phyloP scores from a whole-genome alignment of 2,888 invertebrate genomes.

The Ptilodon capucinus region DNA sequence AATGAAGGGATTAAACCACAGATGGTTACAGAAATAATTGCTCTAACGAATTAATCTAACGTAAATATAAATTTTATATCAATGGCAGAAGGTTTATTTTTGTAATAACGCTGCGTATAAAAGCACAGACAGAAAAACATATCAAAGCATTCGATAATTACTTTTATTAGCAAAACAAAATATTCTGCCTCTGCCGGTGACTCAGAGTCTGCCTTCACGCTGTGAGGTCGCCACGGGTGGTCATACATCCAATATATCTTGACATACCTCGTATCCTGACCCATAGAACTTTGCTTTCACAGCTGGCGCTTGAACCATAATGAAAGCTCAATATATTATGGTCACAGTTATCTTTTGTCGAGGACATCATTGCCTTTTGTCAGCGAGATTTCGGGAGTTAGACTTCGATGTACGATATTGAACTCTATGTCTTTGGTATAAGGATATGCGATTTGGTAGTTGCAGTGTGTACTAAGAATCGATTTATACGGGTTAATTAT shows the following conservation, averaged over 20 bases:
- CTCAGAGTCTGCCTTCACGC: slow-evolving; percentile 48
- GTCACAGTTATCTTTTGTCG: slow-evolving; percentile 48
- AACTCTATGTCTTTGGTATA: slow-evolving; percentile 23
- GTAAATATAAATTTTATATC: too few species aligned
- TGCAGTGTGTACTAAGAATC: slow-evolving; percentile 39
- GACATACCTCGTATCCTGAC: slow-evolving; percentile 29
- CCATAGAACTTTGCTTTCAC: slow-evolving; percentile 8
- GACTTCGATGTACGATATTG: slow-evolving; percentile 16
- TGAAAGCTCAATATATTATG: slow-evolving; percentile 38
- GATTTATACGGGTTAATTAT: slow-evolving; percentile 48
- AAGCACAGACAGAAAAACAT: neutral
- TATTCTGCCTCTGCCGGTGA: slow-evolving; percentile 51
- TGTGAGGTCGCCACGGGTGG: slow-evolving; percentile 66
- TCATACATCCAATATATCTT: slow-evolving; percentile 40
- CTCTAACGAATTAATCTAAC: too few species aligned
- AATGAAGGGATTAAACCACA: too few species aligned
- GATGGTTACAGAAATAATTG: too few species aligned
- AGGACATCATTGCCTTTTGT: slow-evolving; percentile 49
- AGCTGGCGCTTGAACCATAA: slow-evolving; percentile 26
- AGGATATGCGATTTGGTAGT: slow-evolving; percentile 11
- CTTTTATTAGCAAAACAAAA: slow-evolving; percentile 52
- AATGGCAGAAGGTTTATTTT: too few species aligned
- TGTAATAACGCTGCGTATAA: too few species aligned
- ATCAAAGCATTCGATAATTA: slow-evolving; percentile 9
- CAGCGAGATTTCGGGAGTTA: slow-evolving; percentile 36